Percentiles rank a stretch among this genome's conserved stretches.
These are phyloP conservation scores for Pampusana beccarii DNA, from an alignment of 2,113 vertebrate genomes.

Conservation along the genomic window DNA sequence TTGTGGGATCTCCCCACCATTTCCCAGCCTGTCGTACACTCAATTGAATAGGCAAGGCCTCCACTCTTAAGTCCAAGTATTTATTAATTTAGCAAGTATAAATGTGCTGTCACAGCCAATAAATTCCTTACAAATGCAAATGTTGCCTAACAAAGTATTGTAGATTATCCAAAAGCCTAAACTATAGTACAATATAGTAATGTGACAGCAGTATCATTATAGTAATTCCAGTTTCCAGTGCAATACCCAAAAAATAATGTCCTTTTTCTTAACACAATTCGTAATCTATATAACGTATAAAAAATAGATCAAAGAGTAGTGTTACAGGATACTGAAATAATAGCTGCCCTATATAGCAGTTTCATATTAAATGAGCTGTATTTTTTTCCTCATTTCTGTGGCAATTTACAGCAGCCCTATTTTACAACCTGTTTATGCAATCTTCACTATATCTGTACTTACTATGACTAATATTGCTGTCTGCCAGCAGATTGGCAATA, in stretches of 20 bases:
- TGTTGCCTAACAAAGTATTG: background rate
- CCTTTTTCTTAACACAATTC: background rate
- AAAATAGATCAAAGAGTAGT: conserved; percentile 48
- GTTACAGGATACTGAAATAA: background rate
- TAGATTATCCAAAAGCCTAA: background rate
- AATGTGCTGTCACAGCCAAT: background rate
- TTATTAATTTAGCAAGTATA: background rate
- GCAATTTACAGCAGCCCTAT: background rate
- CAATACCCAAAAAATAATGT: background rate
- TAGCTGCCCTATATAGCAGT: background rate
- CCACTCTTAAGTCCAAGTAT: background rate
- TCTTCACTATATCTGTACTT: conserved; percentile 58
- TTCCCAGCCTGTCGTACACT: background rate
- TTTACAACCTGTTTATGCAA: conserved; percentile 13
- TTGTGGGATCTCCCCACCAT: background rate
- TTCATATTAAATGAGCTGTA: background rate
- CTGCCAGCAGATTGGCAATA: conserved; percentile 22
- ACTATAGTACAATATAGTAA: background rate
- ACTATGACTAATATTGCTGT: conserved; percentile 37
- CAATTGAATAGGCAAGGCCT: background rate
- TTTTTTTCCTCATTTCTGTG: background rate
- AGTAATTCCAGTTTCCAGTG: background rate
- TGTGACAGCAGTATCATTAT: background rate
- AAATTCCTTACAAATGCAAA: background rate
- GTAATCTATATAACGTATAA: background rate